Base-by-base conservation (phyloP, 2,888 invertebrate species). In the Yponomeuta evonymella region DNA sequence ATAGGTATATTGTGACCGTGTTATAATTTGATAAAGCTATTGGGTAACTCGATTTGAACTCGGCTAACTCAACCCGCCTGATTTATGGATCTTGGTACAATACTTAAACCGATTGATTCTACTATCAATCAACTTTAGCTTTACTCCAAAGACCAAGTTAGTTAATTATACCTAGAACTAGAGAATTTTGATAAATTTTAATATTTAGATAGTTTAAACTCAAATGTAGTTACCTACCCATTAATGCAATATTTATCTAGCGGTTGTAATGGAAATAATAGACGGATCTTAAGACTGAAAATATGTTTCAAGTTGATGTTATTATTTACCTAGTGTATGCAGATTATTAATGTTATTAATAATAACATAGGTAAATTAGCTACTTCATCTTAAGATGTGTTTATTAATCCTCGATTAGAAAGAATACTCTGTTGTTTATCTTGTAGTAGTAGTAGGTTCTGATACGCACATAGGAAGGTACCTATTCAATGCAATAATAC, bases 251-350 rank as follows among this genome's bases (percentile, higher is more conserved):
- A 76, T 76, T 58, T 58, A 58, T 58, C 51, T 76, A 75, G 70
- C 73, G 74, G 71, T 72, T 77, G 75, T 63, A 48, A 69, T 36
- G 69, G 63, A 69, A 63, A 84, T 88, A 88, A 88, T 87, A 87
- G 86, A 88, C 87, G 85, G 88, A 88, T 87, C 87, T 88, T 88
- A 86, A 89, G 88, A 88, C 87, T 87, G 88, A 88, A 75, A 75
- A 75, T 73, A 72, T 70, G 23, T 58, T 70, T 69, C 70, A 70
- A 70, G 74, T 73, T 78, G 78, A 78, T 78, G 81, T 12, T 58
- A 15, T 58, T 15, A 58, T 58, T 58, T 58, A 43, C 43, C 43
- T 43, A 43, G 76, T 75, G 76, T 80, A 79, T 76, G 51, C 51
- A 58, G 74, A 78, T 79, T 77, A 74, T 76, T 80, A 78, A 73